A percentile compares a stretch with the other conserved stretches of the same genome.
These are phyloP conservation scores for Leptobrachium leishanense DNA, from an alignment of 2,113 vertebrate genomes.

Conservation along the genomic window DNA sequence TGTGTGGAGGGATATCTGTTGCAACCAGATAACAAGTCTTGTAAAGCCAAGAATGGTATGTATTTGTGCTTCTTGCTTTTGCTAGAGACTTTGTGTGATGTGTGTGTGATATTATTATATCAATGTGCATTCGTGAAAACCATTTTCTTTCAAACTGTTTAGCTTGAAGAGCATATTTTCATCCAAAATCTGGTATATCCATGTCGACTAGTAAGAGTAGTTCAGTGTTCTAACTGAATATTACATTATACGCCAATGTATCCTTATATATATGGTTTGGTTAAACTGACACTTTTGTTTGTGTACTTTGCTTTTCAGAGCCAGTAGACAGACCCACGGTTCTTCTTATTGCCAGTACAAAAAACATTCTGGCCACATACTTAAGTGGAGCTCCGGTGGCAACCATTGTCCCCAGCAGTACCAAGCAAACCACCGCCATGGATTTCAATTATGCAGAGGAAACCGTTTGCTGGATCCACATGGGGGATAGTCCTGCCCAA, in stretches of 20 bases:
- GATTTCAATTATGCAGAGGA: slow-evolving; percentile 91
- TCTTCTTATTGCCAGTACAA: slow-evolving; percentile 91
- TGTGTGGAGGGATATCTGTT: slow-evolving; percentile 93
- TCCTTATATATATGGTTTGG: too few relatives aligned
- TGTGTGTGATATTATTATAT: too few relatives aligned
- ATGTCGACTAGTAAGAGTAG: too few relatives aligned
- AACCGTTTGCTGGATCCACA: slow-evolving; percentile 92
- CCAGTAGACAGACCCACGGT: slow-evolving; percentile 88
- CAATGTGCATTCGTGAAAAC: too few relatives aligned
- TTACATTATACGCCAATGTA: too few relatives aligned
- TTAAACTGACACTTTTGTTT: too few relatives aligned
- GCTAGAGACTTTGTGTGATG: too few relatives aligned
- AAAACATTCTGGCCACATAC: slow-evolving; percentile 90
- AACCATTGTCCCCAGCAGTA: slow-evolving; percentile 79
- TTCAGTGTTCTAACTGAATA: too few relatives aligned
- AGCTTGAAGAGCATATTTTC: too few relatives aligned
- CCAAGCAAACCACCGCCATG: slow-evolving; percentile 94
- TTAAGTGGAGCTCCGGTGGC: slow-evolving; percentile 79
- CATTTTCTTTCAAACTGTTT: too few relatives aligned
- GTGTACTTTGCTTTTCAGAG: slow-evolving; percentile 58
- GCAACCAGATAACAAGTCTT: slow-evolving; percentile 94
- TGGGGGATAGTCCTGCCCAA: slow-evolving; percentile 82
- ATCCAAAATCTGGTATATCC: too few relatives aligned
- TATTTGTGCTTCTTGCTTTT: neutral
- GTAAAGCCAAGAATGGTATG: slow-evolving; percentile 96